Conservation (phyloP, 53 echinoderm and acorn worm species). For the Apostichopus leukothele region DNA sequence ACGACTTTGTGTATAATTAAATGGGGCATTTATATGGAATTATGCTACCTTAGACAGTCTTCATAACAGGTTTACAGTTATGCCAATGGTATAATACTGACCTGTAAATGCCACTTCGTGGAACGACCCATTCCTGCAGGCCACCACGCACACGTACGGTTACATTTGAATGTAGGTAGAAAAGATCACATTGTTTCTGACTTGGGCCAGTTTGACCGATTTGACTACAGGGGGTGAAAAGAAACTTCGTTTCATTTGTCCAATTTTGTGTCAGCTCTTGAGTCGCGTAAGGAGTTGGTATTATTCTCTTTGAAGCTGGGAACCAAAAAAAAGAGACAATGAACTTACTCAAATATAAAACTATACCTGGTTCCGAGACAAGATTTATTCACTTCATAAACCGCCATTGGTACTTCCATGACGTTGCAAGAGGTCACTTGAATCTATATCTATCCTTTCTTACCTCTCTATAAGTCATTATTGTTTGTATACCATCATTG, state of each 20-base stretch:
- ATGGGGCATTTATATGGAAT: no score
- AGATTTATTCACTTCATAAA: no score
- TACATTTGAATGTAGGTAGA: conserved; percentile 65
- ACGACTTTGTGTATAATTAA: neutral
- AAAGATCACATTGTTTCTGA: conserved; percentile 66
- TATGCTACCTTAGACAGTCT: no score
- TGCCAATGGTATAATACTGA: neutral
- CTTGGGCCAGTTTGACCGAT: conserved; percentile 67
- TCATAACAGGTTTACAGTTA: no score
- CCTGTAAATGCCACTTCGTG: conserved; percentile 69
- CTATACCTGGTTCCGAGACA: no score
- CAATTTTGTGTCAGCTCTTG: neutral
- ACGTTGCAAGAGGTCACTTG: no score
- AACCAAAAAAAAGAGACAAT: neutral
- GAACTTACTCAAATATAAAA: no score
- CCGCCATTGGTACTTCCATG: no score
- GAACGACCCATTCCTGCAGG: conserved; percentile 77
- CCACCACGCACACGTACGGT: conserved; percentile 59
- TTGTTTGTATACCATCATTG: no score
- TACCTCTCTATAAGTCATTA: no score
- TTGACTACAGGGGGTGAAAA: conserved; percentile 74
- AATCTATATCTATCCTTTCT: no score
- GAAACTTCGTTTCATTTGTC: conserved; percentile 42
- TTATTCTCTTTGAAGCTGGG: neutral
- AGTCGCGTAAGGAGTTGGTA: neutral